Percentiles rank a stretch among this genome's conserved stretches.
phyloP scores from a whole-genome alignment of 2,888 invertebrate genomes.

The Athalia rosae region DNA sequence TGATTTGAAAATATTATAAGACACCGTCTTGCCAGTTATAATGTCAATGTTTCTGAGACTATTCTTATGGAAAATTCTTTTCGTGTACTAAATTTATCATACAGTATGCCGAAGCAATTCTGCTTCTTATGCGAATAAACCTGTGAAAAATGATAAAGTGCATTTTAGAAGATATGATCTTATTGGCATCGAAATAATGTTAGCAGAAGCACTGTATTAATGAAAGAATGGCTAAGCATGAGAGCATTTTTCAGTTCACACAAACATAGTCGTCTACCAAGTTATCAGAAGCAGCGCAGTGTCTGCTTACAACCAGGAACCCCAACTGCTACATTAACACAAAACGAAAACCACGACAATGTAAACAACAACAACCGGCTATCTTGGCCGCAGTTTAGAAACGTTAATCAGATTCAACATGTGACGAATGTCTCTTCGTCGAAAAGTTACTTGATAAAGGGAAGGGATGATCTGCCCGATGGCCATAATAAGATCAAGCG shows the following conservation, averaged over 20 bases:
- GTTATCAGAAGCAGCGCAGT: slow-evolving; percentile 73
- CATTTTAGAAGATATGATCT: neutral
- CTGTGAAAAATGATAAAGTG: neutral
- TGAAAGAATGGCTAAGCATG: slow-evolving; percentile 63
- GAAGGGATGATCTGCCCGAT: slow-evolving; percentile 70
- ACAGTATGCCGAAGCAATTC: neutral
- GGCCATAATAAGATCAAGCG: slow-evolving; percentile 71
- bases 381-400: slow-evolving; percentile 77
- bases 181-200: slow-evolving; percentile 6
- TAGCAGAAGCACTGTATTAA: slow-evolving; percentile 27
- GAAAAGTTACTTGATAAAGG: slow-evolving; percentile 65
- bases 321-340: slow-evolving; percentile 70
- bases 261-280: slow-evolving; percentile 71
- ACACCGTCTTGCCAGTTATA: slow-evolving; percentile 6
- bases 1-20: slow-evolving; percentile 1
- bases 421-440: slow-evolving; percentile 64
- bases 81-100: neutral
- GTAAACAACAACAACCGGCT: slow-evolving; percentile 76
- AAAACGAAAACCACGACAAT: slow-evolving; percentile 75
- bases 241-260: slow-evolving; percentile 73
- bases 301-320: slow-evolving; percentile 66
- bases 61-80: neutral
- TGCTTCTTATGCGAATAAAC: neutral
- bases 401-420: slow-evolving; percentile 70
- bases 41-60: slow-evolving; percentile 19